Conservation (phyloP, 2,113 vertebrate genomes). For the Reinhardtius hippoglossoides region DNA sequence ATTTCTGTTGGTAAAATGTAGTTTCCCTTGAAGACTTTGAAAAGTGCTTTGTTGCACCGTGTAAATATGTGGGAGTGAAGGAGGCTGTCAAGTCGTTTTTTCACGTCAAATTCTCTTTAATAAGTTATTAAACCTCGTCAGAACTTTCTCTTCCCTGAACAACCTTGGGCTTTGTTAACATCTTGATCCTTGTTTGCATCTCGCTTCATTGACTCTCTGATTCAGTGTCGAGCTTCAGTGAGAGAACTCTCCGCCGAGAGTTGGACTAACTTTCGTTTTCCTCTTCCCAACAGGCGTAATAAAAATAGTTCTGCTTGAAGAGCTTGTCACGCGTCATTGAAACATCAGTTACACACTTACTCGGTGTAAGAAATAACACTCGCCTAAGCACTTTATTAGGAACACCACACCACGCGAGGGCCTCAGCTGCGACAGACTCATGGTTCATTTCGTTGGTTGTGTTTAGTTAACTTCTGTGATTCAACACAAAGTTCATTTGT, state of each 20-base stretch:
- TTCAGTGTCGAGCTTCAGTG: conserved; percentile 13
- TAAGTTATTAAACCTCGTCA: conserved; percentile 51
- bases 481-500: too few species aligned
- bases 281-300: conserved; percentile 36
- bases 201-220: conserved; percentile 40
- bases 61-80: background rate
- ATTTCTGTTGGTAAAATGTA: conserved; percentile 3
- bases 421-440: too few species aligned
- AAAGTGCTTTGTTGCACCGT: conserved; percentile 21
- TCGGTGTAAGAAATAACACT: background rate
- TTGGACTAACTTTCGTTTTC: conserved; percentile 11
- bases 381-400: too few species aligned
- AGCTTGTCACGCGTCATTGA: background rate
- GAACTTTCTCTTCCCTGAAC: conserved; percentile 48
- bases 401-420: too few species aligned
- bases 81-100: conserved; percentile 19
- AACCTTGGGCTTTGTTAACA: conserved; percentile 68
- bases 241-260: conserved; percentile 34
- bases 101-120: conserved; percentile 50
- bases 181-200: conserved; percentile 53
- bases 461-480: too few species aligned
- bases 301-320: conserved; percentile 41
- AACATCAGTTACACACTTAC: conserved; percentile 19
- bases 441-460: too few species aligned
- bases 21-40: conserved; percentile 10